Base-by-base conservation (phyloP, 2,888 invertebrate genomes). In the Drosophila melanosoma region DNA sequence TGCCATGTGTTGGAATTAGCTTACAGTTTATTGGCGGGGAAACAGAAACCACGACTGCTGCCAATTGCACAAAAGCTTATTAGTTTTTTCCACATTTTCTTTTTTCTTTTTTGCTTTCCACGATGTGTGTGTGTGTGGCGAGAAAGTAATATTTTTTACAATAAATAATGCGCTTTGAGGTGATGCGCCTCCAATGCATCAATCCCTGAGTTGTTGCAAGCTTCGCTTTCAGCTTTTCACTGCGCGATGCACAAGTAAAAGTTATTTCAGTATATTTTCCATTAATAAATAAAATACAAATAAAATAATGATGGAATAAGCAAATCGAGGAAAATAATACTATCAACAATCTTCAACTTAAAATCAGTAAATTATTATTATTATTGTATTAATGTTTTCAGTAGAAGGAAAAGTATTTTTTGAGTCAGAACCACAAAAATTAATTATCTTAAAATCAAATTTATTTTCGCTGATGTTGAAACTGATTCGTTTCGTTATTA, bases 21-120 rank as follows among this genome's bases (percentile, higher is more conserved):
- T 88, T 83, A 83, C 75, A 80, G 72, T 64, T 79, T 71, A 74
- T 69, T 74, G 74, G 78, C 67, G 61, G 78, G 58, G 54, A 62
- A 74, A 75, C 72, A 74, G 74, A 74, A 51, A 51, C 59, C 62
- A 58, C 57, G n/a, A 49, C 63, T 78, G 84, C 74, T 85, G 70
- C 74, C 87, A 89, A 89, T 82, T 80, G 89, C 82, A 87, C 85
- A 87, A 89, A 87, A 87, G 87, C 87, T 87, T 87, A 87, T 87
- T 87, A 87, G 78, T 57, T 60, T 65, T 49, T 15, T n/a, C n/a
- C 23, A 7, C 8, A 7, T 60, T 29, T 42, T 29, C n/a, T 51
- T 45, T 51, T 20, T 35, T n/a, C 32, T 33, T 63, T 17, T 70
- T 45, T 48, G 2, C 57, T 36, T 52, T 33, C 33, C 26, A 57